Percentiles rank a stretch among this genome's conserved stretches.
These are phyloP conservation scores for Pelobates fuscus DNA, from an alignment of 2,113 vertebrate genomes.

Conservation along the genomic window DNA sequence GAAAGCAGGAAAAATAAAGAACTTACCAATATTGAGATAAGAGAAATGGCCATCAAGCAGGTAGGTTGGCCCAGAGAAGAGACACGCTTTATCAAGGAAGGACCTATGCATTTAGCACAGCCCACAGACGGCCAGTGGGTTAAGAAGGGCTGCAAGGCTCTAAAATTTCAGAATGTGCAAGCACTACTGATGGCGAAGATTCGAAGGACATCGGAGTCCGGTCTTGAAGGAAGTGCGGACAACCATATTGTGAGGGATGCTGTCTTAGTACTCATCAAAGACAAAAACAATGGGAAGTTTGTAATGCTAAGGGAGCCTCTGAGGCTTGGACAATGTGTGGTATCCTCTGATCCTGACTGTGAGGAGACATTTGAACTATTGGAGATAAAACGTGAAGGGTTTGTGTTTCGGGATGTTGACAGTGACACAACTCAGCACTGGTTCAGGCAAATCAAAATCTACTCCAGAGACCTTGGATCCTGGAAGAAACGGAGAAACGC, in stretches of 20 bases:
- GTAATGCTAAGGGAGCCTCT: constrained; percentile 84
- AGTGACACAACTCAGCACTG: constrained; percentile 86
- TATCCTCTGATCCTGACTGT: constrained; percentile 80
- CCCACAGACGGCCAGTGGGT: constrained; percentile 87
- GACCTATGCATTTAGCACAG: constrained; percentile 82
- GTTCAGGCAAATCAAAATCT: constrained; percentile 82
- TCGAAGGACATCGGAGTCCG: constrained; percentile 57
- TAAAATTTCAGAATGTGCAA: constrained; percentile 92
- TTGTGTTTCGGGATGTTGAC: constrained; percentile 84
- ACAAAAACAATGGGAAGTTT: constrained; percentile 89
- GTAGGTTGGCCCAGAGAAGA: constrained; percentile 84
- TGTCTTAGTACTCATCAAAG: constrained; percentile 84
- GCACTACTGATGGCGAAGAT: constrained; percentile 84
- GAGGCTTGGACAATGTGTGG: constrained; percentile 83
- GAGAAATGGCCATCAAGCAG: constrained; percentile 83
- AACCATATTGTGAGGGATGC: constrained; percentile 72
- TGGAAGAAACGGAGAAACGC: constrained; percentile 89
- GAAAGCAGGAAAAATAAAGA: constrained; percentile 88
- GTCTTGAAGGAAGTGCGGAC: constrained; percentile 58
- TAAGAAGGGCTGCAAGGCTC: constrained; percentile 83
- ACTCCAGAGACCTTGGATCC: constrained; percentile 79
- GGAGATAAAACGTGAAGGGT: constrained; percentile 84
- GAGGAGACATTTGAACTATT: constrained; percentile 88
- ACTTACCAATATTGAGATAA: constrained; percentile 86
- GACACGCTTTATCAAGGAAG: constrained; percentile 88